Percentiles rank a stretch among this genome's conserved stretches.
Conservation (phyloP, 1,140 invertebrate genomes). For the Radopholus similis region DNA sequence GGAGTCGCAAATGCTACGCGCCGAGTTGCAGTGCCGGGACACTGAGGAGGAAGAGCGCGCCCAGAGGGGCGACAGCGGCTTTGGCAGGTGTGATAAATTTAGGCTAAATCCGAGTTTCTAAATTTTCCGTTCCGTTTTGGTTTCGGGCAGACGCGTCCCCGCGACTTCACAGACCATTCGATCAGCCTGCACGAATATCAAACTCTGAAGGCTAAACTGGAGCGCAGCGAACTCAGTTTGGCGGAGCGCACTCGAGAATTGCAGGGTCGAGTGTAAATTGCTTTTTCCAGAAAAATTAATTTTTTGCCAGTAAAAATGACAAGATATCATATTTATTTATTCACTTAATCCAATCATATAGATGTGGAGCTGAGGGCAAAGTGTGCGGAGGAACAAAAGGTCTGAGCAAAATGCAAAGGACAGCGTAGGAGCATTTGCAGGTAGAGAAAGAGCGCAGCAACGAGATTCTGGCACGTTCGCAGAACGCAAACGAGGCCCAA, state of each 20-base stretch:
- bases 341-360: no score
- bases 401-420: not conserved
- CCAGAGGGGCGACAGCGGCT: conserved; percentile 16
- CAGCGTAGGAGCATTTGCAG: not conserved
- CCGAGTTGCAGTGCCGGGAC: not conserved
- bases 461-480: conserved; percentile 26
- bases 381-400: conserved; percentile 26
- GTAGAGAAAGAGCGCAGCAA: conserved; percentile 37
- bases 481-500: conserved; percentile 33
- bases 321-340: no score
- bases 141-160: not conserved
- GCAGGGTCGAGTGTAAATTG: no score
- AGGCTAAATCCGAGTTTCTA: conserved; percentile 6
- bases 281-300: no score
- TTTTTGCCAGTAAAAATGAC: not conserved
- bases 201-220: conserved; percentile 45
- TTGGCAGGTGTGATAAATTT: conserved; percentile 26
- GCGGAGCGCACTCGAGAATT: conserved; percentile 38
- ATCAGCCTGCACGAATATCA: conserved; percentile 32
- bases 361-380: conserved; percentile 13
- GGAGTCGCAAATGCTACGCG: conserved; percentile 1
- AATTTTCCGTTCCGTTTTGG: conserved; percentile 1
- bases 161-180: conserved; percentile 38
- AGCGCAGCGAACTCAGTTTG: conserved; percentile 36
- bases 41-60: not conserved